Base-by-base conservation (phyloP, 2,113 vertebrate genomes). In the Tupaia chinensis region DNA sequence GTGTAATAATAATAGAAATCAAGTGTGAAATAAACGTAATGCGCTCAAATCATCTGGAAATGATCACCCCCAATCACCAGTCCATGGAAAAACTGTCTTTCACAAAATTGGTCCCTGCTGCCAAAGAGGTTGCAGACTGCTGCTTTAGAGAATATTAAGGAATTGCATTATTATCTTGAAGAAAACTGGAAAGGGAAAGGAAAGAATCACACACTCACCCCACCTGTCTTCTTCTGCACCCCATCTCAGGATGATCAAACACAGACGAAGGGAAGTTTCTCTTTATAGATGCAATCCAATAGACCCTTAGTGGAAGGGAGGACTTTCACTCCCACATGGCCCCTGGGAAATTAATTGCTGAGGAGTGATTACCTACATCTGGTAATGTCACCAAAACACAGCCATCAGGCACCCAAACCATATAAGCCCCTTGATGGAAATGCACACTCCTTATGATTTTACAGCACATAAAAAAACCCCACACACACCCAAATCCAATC, bases 221-320 rank as follows among this genome's bases (percentile, higher is more conserved):
- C 10, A 34, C 25, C 16, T 70, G 44, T 44, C 44, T 34, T 81
- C 58, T 65, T 7, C 0, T 15, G 76, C 68, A 6, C 3, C 29
- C 23, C 3, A 0, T 32, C 77, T 73, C 2, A 12, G 4, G 10
- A 3, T 20, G 7, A n/a, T 25, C 17, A 1, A 1, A 23, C 11
- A 1, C 8, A 1, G 3, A 3, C 0, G 7, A 27, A 8, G 17
- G 27, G 63, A 29, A 15, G n/a, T 66, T 60, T 32, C 27, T 89
- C 44, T 11, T 19, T 60, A 12, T 12, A 4, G 7, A 14, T 9
- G 1, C 53, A 13, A 27, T 60, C 58, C 23, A 80, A 16, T 34
- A n/a, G 7, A 11, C 27, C 27, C 1, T 15, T 54, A 17, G 23
- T 32, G 2, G 69, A 56, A 6, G 2, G 20, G 69, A n/a, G 53